Base-by-base conservation (phyloP, 2,113 vertebrate species). In the Platichthys flesus region DNA sequence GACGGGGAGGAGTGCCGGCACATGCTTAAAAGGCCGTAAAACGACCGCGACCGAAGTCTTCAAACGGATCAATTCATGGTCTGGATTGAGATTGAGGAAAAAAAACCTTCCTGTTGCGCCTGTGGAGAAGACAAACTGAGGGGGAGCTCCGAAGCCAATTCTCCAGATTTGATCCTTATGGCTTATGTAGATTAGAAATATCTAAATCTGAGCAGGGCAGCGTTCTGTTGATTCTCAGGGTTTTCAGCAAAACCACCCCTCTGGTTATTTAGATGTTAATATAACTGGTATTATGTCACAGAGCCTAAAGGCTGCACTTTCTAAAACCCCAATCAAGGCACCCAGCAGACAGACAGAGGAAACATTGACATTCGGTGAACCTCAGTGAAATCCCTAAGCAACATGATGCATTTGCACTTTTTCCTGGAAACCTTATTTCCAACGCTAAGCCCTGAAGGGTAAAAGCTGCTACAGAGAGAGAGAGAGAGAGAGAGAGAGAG, bases 21-120 rank as follows among this genome's bases (percentile, higher is more conserved):
- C 57, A 71, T 54, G 54, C 23, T 77, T 83, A 68, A 81, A 61
- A 59, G 40, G 57, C 76, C 74, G 28, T 74, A 47, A 65, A 89
- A 68, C 67, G 23, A 78, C 67, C 20, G 59, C 40, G 67, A 10
- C 14, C 67, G 21, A 84, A 71, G 66, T 49, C 31, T 10, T 67
- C 9, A 71, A 24, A 15, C 51, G 20, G 57, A 23, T 54, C 13
- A 63, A n/a, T 56, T 57, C 16, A 42, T 28, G 28, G 3, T 67
- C 12, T 64, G 8, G 72, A 18, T 59, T 63, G 9, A 65, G 24
- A 65, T 31, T 8, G 31, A 6, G 1, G 31, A 7, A 31, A 31
- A 31, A 31, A 31, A 31, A 31, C 6, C 6, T 7, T 5, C 31
- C 31, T 7, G 3, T 8, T 35, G 31, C 8, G 31, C 31, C 6